Evolutionary conservation across 2,797 vertebrate genomes (phyloP).

Genomic region (Falco rusticolus): DNA sequence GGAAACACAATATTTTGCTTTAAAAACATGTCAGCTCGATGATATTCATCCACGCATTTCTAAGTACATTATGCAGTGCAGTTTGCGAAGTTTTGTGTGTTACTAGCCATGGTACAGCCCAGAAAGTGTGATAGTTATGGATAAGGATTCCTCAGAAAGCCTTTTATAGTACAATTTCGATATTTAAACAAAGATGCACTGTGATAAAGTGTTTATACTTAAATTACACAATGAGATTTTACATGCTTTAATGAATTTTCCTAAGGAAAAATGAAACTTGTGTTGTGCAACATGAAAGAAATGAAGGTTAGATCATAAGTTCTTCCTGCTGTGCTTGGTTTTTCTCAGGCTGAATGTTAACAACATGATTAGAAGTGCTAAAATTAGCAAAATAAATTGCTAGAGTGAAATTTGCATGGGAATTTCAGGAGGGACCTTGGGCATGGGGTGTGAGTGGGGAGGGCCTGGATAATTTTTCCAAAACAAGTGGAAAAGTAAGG

Average conservation of each 20-base stretch:
- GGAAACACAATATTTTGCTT: background rate
- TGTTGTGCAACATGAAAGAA: background rate
- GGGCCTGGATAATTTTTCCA: background rate
- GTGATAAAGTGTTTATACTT: background rate
- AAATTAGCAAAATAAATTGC: background rate
- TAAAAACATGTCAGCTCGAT: background rate
- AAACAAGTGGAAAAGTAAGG: background rate
- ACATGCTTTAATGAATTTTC: background rate
- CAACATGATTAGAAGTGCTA: background rate
- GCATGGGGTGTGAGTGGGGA: background rate
- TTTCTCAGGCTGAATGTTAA: background rate
- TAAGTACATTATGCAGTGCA: background rate
- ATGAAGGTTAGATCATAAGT: background rate
- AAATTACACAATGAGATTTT: background rate
- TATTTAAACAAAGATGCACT: background rate
- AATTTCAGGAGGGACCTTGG: background rate
- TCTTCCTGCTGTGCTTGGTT: background rate
- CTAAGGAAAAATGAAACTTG: background rate
- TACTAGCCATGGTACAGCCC: background rate
- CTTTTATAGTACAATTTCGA: background rate
- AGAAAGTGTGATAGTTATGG: background rate
- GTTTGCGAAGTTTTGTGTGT: background rate
- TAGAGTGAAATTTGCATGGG: background rate
- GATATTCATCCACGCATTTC: background rate
- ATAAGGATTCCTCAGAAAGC: background rate